Conservation (phyloP, 2,113 vertebrate genomes). For the Cheirogaleus medius region DNA sequence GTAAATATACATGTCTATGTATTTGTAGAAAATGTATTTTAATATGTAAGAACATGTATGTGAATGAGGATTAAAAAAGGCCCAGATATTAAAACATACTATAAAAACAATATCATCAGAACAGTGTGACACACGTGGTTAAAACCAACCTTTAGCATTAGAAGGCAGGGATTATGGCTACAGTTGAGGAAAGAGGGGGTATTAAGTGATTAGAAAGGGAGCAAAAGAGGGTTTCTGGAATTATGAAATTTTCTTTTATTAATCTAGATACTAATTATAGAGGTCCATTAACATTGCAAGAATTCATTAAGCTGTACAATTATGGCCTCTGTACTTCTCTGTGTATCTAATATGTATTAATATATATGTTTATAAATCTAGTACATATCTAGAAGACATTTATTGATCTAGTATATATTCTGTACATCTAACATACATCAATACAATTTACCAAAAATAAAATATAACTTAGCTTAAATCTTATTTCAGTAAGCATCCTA, state of each 20-base stretch:
- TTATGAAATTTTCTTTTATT: neutral
- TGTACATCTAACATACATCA: neutral
- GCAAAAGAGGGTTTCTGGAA: neutral
- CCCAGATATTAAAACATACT: neutral
- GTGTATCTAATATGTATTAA: neutral
- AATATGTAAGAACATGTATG: neutral
- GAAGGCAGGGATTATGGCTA: neutral
- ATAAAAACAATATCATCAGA: neutral
- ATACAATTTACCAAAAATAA: conserved; percentile 30
- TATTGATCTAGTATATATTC: neutral
- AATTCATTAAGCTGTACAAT: neutral
- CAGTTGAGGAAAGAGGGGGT: neutral
- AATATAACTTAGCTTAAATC: neutral
- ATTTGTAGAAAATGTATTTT: conserved; percentile 11
- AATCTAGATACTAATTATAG: neutral
- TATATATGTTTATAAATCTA: neutral
- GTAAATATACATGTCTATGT: neutral
- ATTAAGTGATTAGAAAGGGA: neutral
- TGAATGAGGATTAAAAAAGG: neutral
- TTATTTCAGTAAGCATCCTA: neutral
- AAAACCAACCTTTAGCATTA: conserved; percentile 5
- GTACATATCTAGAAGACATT: neutral
- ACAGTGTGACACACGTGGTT: neutral
- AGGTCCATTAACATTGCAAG: neutral
- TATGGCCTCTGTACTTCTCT: neutral